Evolutionary conservation across 2,797 vertebrate genomes (phyloP).

Genomic region (Hippoglossus hippoglossus): DNA sequence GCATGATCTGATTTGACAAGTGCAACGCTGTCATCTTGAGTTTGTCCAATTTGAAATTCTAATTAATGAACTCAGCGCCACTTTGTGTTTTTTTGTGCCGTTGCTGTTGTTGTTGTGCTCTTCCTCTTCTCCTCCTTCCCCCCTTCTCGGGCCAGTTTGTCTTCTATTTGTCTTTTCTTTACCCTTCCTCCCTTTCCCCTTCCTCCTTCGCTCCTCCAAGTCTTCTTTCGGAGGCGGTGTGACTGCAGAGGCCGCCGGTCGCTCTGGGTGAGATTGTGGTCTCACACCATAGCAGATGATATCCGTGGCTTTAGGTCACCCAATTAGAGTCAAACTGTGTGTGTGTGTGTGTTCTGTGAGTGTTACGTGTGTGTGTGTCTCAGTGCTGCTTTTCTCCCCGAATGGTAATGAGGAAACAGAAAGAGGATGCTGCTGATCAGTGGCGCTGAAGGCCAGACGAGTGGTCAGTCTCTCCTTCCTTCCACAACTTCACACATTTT

Average conservation of each 20-base stretch:
- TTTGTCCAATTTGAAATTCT: constrained; percentile 88
- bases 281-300: constrained; percentile 72
- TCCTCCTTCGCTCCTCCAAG: constrained; percentile 37
- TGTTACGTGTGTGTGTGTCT: constrained; percentile 24
- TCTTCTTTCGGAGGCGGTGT: constrained; percentile 44
- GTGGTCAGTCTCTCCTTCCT: constrained; percentile 26
- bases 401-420: constrained; percentile 51
- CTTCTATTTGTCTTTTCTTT: constrained; percentile 76
- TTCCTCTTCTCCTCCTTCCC: constrained; percentile 37
- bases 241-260: constrained; percentile 46
- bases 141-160: constrained; percentile 64
- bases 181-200: constrained; percentile 50
- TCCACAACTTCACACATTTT: constrained; percentile 28
- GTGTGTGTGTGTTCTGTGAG: constrained; percentile 27
- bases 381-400: constrained; percentile 28
- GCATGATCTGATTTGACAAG: constrained; percentile 87
- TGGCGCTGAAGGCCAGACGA: constrained; percentile 35
- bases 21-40: constrained; percentile 83
- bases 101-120: constrained; percentile 23
- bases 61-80: constrained; percentile 85
- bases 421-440: constrained; percentile 4
- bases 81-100: constrained; percentile 74
- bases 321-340: constrained; percentile 62
- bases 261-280: constrained; percentile 57
- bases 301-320: constrained; percentile 70